phyloP scores from a whole-genome alignment of 37 sponge, comb jelly and placozoan species.

The Oscarella lobularis region DNA sequence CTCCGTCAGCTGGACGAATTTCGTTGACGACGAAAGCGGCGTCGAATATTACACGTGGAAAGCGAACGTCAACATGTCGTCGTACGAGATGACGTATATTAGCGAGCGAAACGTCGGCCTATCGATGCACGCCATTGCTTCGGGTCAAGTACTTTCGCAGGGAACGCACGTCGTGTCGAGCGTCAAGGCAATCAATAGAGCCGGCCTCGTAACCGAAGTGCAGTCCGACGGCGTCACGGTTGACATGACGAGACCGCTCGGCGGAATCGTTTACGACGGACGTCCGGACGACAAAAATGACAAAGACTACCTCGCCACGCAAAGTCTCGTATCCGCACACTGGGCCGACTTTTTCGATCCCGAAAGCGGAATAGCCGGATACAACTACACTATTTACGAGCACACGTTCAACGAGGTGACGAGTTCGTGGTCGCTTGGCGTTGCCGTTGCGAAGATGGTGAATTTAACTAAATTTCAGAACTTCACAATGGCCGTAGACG shows the following conservation, averaged over 20 bases:
- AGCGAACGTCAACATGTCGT: background rate
- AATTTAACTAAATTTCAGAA: background rate
- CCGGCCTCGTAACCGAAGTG: background rate
- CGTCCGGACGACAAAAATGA: background rate
- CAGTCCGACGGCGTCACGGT: background rate
- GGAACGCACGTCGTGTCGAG: background rate
- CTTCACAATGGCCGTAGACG: background rate
- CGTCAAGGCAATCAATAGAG: background rate
- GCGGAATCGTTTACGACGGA: background rate
- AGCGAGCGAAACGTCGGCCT: background rate
- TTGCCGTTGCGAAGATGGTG: background rate
- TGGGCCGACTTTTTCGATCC: background rate
- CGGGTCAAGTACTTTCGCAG: background rate
- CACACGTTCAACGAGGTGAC: background rate
- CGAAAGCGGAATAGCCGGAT: background rate
- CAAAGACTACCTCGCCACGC: background rate
- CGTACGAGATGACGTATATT: background rate
- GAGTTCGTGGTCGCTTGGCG: background rate
- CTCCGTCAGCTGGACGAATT: conserved; percentile 1
- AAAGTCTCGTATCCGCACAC: no score
- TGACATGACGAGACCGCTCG: background rate
- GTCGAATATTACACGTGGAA: background rate
- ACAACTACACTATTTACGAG: background rate
- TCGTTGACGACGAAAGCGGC: background rate
- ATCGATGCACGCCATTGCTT: background rate